Evolutionary conservation across 1,140 invertebrate species (phyloP), one percentile per base, ranked within the genome.

Genomic region (Archivesica marissinica): DNA sequence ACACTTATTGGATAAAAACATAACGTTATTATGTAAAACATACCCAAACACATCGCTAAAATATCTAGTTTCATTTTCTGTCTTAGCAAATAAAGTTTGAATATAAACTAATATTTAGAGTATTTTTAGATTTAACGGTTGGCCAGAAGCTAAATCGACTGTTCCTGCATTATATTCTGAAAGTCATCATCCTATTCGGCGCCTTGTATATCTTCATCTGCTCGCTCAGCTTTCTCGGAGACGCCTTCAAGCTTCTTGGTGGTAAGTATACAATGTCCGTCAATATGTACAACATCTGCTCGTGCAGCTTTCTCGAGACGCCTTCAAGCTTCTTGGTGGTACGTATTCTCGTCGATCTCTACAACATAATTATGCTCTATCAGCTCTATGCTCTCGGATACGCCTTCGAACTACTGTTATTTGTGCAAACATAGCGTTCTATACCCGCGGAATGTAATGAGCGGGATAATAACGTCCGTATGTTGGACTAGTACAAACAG

Each of bases 171-270:
- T 79, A 64, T 77, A 68, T 82, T 39, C 17, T 83, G 0, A 87
- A 86, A 54, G 59, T 88, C 25, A n/a, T 85, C 11, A 15, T 86
- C 4, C 72, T 91, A 2, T 15, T 95, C 0, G 61, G 50, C 0
- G 88, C 95, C 2, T 92, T 96, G 0, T 96, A 96, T 90, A 87
- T 95, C 44, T 96, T 96, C 91, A 94, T 96, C 74, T 96, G 95
- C 88, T 95, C 95, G 13, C 90, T 96, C 70, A 95, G 95, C 66
- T 92, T 95, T 23, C 91, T 96, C 20, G 95, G 95, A n/a, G 91
- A 93, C 17, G 94, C 95, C 9, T 96, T 96, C 88, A 92, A 95
- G 28, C 92, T 96, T 15, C 87, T 96, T 28, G 95, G 95, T 33
- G 95, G 95, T 92, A 59, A 88, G 70, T n/a, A n/a, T n/a, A n/a